phyloP scores from a whole-genome alignment of 2,113 vertebrate genomes.

The Emydura subglobosa region DNA sequence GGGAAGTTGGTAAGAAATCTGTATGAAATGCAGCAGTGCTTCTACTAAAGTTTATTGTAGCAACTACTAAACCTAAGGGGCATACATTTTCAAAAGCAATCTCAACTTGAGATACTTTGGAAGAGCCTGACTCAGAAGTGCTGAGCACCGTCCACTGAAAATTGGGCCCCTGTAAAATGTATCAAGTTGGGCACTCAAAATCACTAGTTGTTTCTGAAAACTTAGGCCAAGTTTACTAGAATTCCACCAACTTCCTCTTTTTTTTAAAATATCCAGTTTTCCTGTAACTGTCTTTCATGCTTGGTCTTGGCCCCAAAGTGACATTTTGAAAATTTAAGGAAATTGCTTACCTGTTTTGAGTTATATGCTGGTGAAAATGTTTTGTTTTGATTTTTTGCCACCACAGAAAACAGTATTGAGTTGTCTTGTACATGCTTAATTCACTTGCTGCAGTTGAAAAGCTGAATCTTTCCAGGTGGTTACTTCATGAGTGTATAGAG shows the following conservation, averaged over 20 bases:
- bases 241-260: neutral
- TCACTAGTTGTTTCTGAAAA: neutral
- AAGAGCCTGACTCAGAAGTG: neutral
- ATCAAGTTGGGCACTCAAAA: rapidly evolving
- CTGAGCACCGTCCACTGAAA: neutral
- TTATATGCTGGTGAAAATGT: neutral
- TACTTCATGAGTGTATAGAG: neutral
- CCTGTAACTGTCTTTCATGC: neutral
- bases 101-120: rapidly evolving
- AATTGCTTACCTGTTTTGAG: neutral
- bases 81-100: neutral
- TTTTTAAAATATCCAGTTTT: neutral
- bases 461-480: neutral
- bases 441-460: neutral
- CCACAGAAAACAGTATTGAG: neutral
- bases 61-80: neutral
- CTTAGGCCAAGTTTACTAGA: neutral
- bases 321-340: neutral
- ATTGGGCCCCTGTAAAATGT: neutral
- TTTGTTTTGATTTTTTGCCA: neutral
- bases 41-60: neutral
- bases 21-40: rapidly evolving
- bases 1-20: neutral
- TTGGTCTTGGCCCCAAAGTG: neutral
- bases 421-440: neutral